Percentiles rank a stretch among this genome's conserved stretches.
Conservation (phyloP, 2,888 invertebrate species). For the Zygothrica quintamaculata region DNA sequence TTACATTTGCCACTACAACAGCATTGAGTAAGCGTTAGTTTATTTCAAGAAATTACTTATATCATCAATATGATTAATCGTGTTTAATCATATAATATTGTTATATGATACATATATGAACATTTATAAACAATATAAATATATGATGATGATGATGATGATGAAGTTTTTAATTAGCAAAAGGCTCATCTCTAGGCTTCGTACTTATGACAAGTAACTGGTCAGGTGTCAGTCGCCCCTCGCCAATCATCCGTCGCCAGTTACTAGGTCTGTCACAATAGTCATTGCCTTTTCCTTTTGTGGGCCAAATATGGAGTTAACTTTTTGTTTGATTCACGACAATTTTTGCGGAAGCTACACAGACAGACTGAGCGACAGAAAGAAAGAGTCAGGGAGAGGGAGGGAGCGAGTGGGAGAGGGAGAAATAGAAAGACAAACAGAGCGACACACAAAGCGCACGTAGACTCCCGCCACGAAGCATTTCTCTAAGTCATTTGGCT, state of each 20-base stretch:
- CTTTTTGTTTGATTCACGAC: conserved; percentile 32
- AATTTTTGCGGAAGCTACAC: conserved; percentile 50
- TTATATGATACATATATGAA: no score
- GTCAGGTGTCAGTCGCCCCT: background rate
- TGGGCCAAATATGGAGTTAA: conserved; percentile 25
- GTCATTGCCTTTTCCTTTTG: conserved; percentile 15
- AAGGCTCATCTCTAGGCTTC: conserved; percentile 3
- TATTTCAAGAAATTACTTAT: no score
- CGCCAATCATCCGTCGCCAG: no score
- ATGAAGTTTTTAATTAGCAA: no score
- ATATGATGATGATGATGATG: no score
- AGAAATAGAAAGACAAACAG: background rate
- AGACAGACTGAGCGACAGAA: conserved; percentile 42
- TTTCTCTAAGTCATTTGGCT: background rate
- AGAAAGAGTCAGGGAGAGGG: no score
- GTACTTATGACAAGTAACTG: background rate
- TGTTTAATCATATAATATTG: no score
- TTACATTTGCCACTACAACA: no score
- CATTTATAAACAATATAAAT: no score
- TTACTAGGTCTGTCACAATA: background rate
- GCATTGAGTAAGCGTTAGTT: no score
- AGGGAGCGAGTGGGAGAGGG: no score
- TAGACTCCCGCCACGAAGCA: conserved; percentile 3
- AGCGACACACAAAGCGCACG: conserved; percentile 32
- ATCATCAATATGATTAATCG: no score